phyloP scores from a whole-genome alignment of 2,113 vertebrate species.

The Orientallactaga bullata region DNA sequence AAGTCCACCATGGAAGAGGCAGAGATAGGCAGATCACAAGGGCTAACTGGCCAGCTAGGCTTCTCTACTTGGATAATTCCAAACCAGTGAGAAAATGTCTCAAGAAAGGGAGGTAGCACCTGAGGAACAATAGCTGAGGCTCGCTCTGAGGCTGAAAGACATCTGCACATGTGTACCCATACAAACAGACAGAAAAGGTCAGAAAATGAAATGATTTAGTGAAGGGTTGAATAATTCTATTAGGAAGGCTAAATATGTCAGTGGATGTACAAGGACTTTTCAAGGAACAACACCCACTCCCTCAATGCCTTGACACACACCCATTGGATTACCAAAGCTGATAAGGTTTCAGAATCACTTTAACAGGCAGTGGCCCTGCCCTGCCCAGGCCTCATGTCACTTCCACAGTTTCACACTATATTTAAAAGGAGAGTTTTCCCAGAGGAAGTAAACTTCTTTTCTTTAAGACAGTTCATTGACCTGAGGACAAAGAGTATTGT shows the following conservation, averaged over 20 bases:
- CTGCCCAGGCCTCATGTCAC: neutral
- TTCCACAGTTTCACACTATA: neutral
- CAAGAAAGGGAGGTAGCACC: no score
- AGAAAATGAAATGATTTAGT: constrained; percentile 45
- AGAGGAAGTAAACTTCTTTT: neutral
- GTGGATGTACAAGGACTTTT: neutral
- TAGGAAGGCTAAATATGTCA: neutral
- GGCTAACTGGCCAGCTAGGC: no score
- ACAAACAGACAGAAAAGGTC: neutral
- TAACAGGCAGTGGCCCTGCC: neutral
- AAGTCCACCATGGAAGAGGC: no score
- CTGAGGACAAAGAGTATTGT: neutral
- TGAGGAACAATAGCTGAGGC: no score
- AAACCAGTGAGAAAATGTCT: no score
- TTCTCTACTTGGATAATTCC: no score
- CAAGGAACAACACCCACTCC: neutral
- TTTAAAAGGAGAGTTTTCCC: neutral
- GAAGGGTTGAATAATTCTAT: neutral
- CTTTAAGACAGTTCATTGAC: neutral
- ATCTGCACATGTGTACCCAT: no score
- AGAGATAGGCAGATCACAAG: no score
- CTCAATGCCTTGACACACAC: neutral
- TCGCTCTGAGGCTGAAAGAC: no score
- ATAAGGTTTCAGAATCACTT: neutral
- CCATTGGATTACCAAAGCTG: neutral